Conservation (phyloP, 1,140 invertebrate genomes). For the Tetragonula clypearis region DNA sequence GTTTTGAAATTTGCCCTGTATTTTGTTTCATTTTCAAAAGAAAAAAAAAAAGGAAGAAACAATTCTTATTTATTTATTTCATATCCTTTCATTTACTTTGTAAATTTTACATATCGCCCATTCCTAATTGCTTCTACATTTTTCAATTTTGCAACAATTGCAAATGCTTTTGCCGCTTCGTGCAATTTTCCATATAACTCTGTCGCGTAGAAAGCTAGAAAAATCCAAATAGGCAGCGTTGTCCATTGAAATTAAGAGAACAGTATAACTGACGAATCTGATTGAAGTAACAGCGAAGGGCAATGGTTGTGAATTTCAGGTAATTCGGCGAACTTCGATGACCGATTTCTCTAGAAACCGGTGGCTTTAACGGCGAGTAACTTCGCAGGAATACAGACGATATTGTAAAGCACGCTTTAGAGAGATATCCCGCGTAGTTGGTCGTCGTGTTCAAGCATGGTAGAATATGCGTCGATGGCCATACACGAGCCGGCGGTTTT, state of each 20-base stretch:
- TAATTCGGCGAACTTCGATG: conserved; percentile 35
- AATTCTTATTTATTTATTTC: no score
- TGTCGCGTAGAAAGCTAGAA: no score
- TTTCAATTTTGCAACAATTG: not conserved
- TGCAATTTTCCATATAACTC: no score
- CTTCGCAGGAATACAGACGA: conserved; percentile 37
- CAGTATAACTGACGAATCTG: not conserved
- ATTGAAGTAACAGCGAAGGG: not conserved
- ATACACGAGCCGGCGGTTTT: conserved; percentile 68
- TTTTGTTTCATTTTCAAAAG: not conserved
- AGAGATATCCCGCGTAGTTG: conserved; percentile 30
- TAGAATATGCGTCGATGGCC: conserved; percentile 58
- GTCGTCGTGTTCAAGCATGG: conserved; percentile 46
- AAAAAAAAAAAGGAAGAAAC: no score
- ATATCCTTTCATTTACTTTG: no score
- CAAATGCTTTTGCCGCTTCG: no score
- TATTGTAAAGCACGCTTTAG: conserved; percentile 27
- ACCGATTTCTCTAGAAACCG: not conserved
- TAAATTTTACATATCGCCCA: no score
- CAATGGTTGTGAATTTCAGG: conserved; percentile 12
- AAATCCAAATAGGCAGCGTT: no score
- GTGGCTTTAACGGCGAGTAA: conserved; percentile 25
- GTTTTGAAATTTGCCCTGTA: not conserved
- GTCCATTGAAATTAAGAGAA: no score
- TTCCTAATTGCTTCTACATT: not conserved